Base-by-base conservation (phyloP, 2,888 invertebrate species). In the Machimus rusticus region DNA sequence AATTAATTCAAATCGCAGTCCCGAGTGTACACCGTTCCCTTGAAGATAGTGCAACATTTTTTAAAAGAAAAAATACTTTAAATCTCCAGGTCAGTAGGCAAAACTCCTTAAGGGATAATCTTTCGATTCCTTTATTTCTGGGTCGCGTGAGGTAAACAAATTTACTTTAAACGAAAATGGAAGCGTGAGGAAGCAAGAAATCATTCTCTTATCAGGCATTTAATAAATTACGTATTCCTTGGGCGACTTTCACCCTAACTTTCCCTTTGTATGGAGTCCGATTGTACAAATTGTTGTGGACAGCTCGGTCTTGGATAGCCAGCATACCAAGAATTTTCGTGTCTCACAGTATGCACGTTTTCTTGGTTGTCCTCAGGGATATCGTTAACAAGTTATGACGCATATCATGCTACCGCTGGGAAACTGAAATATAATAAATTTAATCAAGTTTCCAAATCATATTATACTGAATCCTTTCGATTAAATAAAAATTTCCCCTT, bases 141-240 rank as follows among this genome's bases (percentile, higher is more conserved):
- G 37, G 23, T 84, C 43, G 84, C 84, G 84, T 84, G 84, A 39
- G 14, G 74, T 66, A 57, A 66, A 84, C 23, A 57, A 37, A 46
- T 84, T 84, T 39, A 84, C 37, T 84, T 57, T 74, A 66, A 66
- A 84, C 31, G 51, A 77, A 31, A 77, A 55, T 76, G 76, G 76
- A 76, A 86, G 76, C 76, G 16, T 77, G 37, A 46, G 77, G 76
- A 86, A 86, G 74, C 55, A 51, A 77, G 34, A 77, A 86, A 86
- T 86, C 23, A 77, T 86, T 77, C 55, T 39, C 86, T 77, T 86
- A 86, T 86, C 86, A 39, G 37, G 28, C 66, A 34, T 84, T 57
- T 74, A 84, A 84, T 84, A 84, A 84, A 84, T 84, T 74, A 84
- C 74, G 37, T 14, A 55, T 37, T 74, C 34, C 23, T 74, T 39